Evolutionary conservation across 2,888 invertebrate genomes (phyloP).

Genomic region (Volucella inanis): DNA sequence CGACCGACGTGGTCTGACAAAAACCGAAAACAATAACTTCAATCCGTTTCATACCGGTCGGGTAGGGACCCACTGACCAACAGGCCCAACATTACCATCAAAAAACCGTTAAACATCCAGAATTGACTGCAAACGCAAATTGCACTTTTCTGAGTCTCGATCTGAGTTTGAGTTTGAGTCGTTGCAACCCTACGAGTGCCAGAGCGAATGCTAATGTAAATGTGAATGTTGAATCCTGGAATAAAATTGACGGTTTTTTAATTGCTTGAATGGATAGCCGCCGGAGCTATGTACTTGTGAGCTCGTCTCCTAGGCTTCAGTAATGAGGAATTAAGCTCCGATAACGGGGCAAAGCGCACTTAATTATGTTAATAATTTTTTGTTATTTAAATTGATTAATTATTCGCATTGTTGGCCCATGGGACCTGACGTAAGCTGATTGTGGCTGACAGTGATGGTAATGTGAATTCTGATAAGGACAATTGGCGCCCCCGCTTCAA

Average conservation of each 20-base stretch:
- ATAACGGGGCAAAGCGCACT: constrained; percentile 74
- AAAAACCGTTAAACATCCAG: constrained; percentile 55
- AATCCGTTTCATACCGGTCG: too few species aligned
- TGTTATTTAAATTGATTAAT: constrained; percentile 75
- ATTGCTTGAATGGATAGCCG: constrained; percentile 58
- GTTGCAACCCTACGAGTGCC: too few species aligned
- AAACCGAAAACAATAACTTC: constrained; percentile 62
- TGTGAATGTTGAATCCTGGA: constrained; percentile 46
- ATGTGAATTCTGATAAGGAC: constrained; percentile 57
- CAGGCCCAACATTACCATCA: constrained; percentile 5
- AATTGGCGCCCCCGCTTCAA: not conserved
- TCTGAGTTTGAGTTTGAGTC: too few species aligned
- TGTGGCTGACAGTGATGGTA: constrained; percentile 54
- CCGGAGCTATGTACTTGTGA: not conserved
- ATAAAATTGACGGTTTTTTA: constrained; percentile 72
- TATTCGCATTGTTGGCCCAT: constrained; percentile 60
- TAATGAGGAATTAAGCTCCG: constrained; percentile 74
- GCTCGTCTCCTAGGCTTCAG: constrained; percentile 21
- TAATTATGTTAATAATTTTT: constrained; percentile 74
- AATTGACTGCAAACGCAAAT: constrained; percentile 67
- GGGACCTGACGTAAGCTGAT: constrained; percentile 64
- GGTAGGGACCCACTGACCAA: constrained; percentile 8
- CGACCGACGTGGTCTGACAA: constrained; percentile 48
- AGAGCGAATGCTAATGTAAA: not conserved
- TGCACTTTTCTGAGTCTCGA: constrained; percentile 6